Conservation (phyloP, 2,797 vertebrate genomes). For the Hirundo rustica region DNA sequence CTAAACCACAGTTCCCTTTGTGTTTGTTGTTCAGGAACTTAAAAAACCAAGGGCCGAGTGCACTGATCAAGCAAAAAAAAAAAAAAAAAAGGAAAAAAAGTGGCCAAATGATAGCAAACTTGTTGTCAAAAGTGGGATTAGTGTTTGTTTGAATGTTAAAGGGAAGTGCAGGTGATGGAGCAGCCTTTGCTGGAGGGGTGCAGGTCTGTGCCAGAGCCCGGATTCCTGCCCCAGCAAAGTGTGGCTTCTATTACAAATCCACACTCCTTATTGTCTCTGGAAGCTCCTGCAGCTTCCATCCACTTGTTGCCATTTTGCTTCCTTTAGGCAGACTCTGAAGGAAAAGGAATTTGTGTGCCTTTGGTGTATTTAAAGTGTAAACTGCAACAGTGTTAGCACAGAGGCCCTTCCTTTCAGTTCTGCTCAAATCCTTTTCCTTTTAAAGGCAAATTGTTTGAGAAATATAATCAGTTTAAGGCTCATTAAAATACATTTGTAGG, state of each 20-base stretch:
- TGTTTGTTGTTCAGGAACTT: not conserved
- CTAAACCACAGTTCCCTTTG: not conserved
- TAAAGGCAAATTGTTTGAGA: slow-evolving; percentile 34
- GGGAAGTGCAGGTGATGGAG: not conserved
- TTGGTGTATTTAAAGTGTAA: not conserved
- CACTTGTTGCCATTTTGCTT: slow-evolving; percentile 2
- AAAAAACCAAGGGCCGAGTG: not conserved
- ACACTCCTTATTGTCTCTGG: not conserved
- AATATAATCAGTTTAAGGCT: slow-evolving; percentile 34
- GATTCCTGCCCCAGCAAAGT: not conserved
- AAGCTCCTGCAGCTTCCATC: not conserved
- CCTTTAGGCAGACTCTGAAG: not conserved
- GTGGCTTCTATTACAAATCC: not conserved
- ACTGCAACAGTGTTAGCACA: not conserved
- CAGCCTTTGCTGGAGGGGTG: not conserved
- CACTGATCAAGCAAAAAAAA: not conserved
- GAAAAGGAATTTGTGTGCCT: not conserved
- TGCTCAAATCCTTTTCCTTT: slow-evolving; percentile 5
- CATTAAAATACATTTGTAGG: slow-evolving; percentile 54
- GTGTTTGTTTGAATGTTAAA: not conserved
- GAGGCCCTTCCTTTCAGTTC: not conserved
- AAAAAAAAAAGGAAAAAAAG: not conserved
- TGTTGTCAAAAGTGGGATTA: not conserved
- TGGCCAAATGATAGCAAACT: not conserved
- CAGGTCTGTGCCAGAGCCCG: not conserved